Base-by-base conservation (phyloP, 1,140 invertebrate species). In the Drosophila murphyi region DNA sequence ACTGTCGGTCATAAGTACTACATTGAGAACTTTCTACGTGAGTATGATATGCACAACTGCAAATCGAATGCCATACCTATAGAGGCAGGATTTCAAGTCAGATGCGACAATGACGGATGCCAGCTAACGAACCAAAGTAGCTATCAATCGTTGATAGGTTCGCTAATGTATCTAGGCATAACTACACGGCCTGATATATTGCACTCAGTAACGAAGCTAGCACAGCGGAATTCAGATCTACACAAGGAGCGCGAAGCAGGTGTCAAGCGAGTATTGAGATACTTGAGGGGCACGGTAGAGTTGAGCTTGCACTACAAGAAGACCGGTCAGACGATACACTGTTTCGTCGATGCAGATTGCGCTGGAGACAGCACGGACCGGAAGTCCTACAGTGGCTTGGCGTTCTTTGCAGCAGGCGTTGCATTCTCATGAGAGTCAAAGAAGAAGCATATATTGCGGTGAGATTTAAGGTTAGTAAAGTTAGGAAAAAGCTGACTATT, bases 161-260 rank as follows among this genome's bases (percentile, higher is more conserved):
- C 45, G 3, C 31, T 71, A 2, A 48, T 50, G 52, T 63, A 63
- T 29, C 8, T 62, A 20, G 68, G 51, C 3, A 35, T 69, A 37
- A 29, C 48, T 5, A 69, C 55, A 6, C 34, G 56, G 5, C 47
- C 65, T 28, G 52, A 71, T 56, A 62, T 71, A 37, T 48, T 56
- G 4, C 59, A 71, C 20, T 71, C 68, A 3, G 59, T 71, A 6
- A 29, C 34, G 2, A 71, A 71, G 29, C 29, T 70, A n/a, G 57
- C 68, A 28, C 57, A 70, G 12, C 35, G 29, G 7, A 62, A 62
- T 45, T 12, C 48, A 5, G 37, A 62, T 28, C 68, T 50, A 29
- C 57, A 70, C 8, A 31, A 12, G 10, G 51, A 62, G 28, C 68
- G 62, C 5, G 56, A 43, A n/a, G 37, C 10, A 6, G 37, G 37